Base-by-base conservation (phyloP, 1,140 invertebrate species). In the Panagrolaimus sp. region DNA sequence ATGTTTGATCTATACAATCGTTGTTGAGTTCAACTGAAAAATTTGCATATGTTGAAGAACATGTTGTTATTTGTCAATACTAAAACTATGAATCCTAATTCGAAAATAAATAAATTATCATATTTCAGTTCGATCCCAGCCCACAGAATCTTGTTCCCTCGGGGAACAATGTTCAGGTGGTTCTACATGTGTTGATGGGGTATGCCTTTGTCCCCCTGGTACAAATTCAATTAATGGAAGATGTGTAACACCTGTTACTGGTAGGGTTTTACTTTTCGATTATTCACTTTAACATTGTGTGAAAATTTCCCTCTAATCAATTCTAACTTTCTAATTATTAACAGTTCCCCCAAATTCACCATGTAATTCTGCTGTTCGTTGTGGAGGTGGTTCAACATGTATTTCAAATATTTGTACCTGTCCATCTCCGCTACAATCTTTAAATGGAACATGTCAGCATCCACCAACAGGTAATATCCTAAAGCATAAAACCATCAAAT, bases 391-490 rank as follows among this genome's bases (percentile, higher is more conserved):
- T 6, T 79, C 77, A 17, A 76, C 43, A 14, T 77, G 75, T 52
- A 43, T 63, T 46, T 26, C 46, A 17, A 55, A 66, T 9, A 65
- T 79, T 45, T 77, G 75, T 68, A 63, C 58, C 21, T 77, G 75
- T 48, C 32, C 70, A 15, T 9, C 63, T 10, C 77, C 77, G 14
- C 43, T 77, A 24, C 46, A 65, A 67, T 38, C 75, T 10, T 66
- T 77, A 24, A 77, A 80, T 48, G 77, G 67, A 45, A 72, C 73
- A 15, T 77, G 75, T 43, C 77, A 79, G 45, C 76, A 78, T 63
- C 75, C 75, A 9, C 75, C 75, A 3, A 67, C 76, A 8, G 76
- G 77, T 77, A 62, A 43, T 17, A 38, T 55, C 47, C 15, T 38
- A 38, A 14, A n/a, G n/a, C n/a, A n/a, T n/a, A n/a, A n/a, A n/a